Percentiles rank a stretch among this genome's conserved stretches.
phyloP scores from a whole-genome alignment of 2,113 vertebrate species.

The Myrmecobius fasciatus region DNA sequence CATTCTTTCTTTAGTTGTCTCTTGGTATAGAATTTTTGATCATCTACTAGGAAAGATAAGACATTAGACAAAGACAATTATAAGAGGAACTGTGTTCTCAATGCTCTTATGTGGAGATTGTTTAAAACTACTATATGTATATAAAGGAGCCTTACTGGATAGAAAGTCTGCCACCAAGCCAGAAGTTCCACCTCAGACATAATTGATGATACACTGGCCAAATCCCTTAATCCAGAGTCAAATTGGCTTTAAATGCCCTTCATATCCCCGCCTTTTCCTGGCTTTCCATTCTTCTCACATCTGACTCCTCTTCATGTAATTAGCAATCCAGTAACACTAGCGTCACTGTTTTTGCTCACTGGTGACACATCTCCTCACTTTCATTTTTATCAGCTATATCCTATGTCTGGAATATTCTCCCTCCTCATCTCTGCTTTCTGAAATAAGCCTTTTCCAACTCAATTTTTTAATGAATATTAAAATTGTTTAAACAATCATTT shows the following conservation, averaged over 20 bases:
- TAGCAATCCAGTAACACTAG: background rate
- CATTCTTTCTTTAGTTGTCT: background rate
- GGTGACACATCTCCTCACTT: background rate
- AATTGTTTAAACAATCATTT: too few relatives aligned
- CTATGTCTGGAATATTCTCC: background rate
- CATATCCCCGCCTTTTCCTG: background rate
- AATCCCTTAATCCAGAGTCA: background rate
- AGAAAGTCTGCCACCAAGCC: background rate
- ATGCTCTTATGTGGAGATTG: background rate
- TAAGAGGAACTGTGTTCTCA: background rate
- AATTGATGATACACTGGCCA: background rate
- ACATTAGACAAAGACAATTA: background rate
- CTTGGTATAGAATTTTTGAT: background rate
- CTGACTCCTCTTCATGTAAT: background rate
- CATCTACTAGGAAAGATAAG: background rate
- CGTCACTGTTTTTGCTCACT: background rate
- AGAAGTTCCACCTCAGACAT: background rate
- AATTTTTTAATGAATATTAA: background rate
- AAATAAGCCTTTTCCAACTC: too few relatives aligned
- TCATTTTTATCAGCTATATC: background rate
- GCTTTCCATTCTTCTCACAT: background rate
- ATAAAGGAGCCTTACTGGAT: background rate
- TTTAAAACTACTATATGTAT: conserved; percentile 28
- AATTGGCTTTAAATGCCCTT: background rate
- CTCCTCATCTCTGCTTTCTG: background rate